Evolutionary conservation across 1,140 invertebrate genomes (phyloP), one percentile per base, ranked within the genome.

Genomic region (Camponotus vicinus): DNA sequence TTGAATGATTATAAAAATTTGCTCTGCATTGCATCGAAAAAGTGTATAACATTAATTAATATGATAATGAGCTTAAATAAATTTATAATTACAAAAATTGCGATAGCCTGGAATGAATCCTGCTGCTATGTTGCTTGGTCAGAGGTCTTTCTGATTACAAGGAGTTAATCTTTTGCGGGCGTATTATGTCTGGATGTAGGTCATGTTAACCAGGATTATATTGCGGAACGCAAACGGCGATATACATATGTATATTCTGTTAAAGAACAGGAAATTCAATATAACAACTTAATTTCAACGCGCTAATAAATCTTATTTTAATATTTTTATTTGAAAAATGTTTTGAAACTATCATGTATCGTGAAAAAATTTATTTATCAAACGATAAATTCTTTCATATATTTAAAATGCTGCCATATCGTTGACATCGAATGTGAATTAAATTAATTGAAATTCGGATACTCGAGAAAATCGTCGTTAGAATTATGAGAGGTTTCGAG

Each of bases 141-240:
- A 34, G 52, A 57, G 79, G 40, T 83, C 69, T 75, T 83, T 49
- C 55, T 83, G 71, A 83, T 83, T 75, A 83, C 69, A 59, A 45
- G 34, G 40, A 37, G 69, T 83, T 83, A 83, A 83, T 83, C 79
- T 71, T 83, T 83, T 83, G 79, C 79, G 79, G 79, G 40, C 32
- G 79, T 27, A 83, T 83, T 83, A 83, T 75, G 69, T 73, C 69
- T 37, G 32, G 32, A 83, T 83, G 79, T 83, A 75, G 79, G 79
- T 83, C 79, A 57, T 42, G 79, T 83, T 83, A 75, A 57, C 4
- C 3, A 21, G 32, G 55, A 83, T 83, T 42, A 76, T 76, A 76
- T 76, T 83, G 11, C 32, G 27, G 55, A 37, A 42, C 21, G 3
- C 27, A 75, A 45, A 61, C 55, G 40, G 9, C 52, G 49, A 59